These are phyloP conservation scores for Copsychus sechellarum DNA, from an alignment of 2,113 vertebrate species.

Conservation along the genomic window DNA sequence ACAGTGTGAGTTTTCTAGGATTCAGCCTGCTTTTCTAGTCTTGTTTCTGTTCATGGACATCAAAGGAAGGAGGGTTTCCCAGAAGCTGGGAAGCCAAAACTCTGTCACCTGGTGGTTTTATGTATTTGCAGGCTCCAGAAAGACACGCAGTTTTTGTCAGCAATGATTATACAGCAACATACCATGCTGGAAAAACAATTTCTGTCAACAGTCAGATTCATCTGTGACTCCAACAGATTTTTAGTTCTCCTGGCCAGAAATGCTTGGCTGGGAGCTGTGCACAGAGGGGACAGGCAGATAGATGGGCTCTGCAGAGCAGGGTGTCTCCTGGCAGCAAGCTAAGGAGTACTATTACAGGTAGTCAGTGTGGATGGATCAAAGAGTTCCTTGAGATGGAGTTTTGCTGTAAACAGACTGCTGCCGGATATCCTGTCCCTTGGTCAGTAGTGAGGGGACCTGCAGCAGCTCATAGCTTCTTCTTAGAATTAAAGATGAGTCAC, in stretches of 20 bases:
- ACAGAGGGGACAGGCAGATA: not conserved
- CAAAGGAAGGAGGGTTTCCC: not conserved
- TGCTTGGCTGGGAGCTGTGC: not conserved
- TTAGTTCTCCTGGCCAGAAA: not conserved
- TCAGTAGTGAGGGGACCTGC: not conserved
- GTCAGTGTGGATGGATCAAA: not conserved
- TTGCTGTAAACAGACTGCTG: not conserved
- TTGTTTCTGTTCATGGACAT: not conserved
- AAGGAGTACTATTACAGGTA: not conserved
- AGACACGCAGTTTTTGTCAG: not conserved
- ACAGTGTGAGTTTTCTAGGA: not conserved
- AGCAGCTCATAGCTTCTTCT: not conserved
- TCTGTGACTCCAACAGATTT: not conserved
- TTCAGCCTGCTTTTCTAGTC: not conserved
- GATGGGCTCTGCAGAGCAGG: not conserved
- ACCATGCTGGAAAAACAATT: not conserved
- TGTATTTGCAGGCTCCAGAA: not conserved
- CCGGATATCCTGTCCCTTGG: not conserved
- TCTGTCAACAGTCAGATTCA: not conserved
- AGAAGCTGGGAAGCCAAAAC: not conserved
- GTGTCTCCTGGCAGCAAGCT: not conserved
- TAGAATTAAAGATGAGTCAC: slow-evolving; percentile 55
- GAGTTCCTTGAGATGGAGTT: not conserved
- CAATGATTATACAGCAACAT: not conserved
- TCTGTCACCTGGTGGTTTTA: not conserved